Evolutionary conservation across 1,140 invertebrate species (phyloP).

Genomic region (Zophobas atratus): DNA sequence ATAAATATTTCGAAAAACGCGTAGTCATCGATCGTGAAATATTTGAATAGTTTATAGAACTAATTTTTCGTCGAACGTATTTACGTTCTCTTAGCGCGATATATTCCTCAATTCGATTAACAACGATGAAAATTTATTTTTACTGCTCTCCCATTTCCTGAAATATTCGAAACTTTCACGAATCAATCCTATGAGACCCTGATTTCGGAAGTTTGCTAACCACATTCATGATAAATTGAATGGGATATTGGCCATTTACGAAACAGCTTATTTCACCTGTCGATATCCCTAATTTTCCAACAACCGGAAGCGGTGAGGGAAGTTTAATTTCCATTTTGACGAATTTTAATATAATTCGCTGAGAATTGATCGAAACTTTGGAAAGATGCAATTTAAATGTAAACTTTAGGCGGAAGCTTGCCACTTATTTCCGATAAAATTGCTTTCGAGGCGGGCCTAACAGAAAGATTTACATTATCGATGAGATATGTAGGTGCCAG

Average conservation of each 20-base stretch:
- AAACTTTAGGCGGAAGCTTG: not conserved
- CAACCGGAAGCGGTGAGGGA: constrained; percentile 35
- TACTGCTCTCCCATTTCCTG: constrained; percentile 25
- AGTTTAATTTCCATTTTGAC: constrained; percentile 51
- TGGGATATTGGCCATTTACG: constrained; percentile 49
- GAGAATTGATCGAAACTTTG: constrained; percentile 27
- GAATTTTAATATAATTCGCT: constrained; percentile 44
- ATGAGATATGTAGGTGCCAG: not conserved
- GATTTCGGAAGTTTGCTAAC: constrained; percentile 27
- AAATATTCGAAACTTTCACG: constrained; percentile 5
- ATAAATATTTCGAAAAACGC: constrained; percentile 4
- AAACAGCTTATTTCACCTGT: constrained; percentile 55
- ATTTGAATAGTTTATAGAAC: not conserved
- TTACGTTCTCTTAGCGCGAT: not conserved
- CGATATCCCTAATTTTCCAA: constrained; percentile 53
- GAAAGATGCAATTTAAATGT: not conserved
- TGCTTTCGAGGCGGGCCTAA: not conserved
- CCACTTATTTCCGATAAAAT: constrained; percentile 11
- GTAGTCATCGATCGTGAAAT: not conserved
- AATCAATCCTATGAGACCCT: constrained; percentile 19
- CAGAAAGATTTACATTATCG: not conserved
- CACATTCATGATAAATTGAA: constrained; percentile 41
- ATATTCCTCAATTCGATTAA: not conserved
- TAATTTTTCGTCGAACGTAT: not conserved
- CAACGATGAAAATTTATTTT: constrained; percentile 18